These are phyloP conservation scores for Amblyraja radiata DNA, from an alignment of 2,797 vertebrate species.

Conservation along the genomic window DNA sequence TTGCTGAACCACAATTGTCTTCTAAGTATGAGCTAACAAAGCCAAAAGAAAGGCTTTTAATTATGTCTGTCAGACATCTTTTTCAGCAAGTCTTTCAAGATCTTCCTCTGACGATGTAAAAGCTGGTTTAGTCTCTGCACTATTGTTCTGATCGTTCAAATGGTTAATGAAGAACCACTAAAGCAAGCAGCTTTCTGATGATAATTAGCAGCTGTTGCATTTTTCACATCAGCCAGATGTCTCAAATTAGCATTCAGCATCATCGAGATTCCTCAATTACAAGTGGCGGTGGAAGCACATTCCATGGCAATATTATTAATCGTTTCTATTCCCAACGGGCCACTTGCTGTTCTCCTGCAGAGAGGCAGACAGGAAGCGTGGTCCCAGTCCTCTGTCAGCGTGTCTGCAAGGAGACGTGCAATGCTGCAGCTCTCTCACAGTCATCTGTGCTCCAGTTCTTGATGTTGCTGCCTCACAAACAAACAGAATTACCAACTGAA, in stretches of 20 bases:
- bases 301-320: neutral
- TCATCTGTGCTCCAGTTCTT: no score
- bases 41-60: neutral
- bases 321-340: neutral
- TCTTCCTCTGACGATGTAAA: neutral
- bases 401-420: neutral
- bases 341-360: neutral
- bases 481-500: no score
- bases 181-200: neutral
- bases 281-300: neutral
- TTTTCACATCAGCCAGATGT: constrained; percentile 28
- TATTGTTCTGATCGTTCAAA: neutral
- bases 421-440: neutral
- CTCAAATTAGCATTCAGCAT: neutral
- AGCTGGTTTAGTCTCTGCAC: neutral
- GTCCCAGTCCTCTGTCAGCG: neutral
- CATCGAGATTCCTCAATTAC: neutral
- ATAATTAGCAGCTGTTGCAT: constrained; percentile 28
- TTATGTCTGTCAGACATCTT: neutral
- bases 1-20: neutral
- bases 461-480: no score
- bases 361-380: neutral
- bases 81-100: neutral
- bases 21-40: neutral
- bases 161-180: neutral